Evolutionary conservation across 2,888 invertebrate species (phyloP).

Genomic region (Strigamia crassipes): DNA sequence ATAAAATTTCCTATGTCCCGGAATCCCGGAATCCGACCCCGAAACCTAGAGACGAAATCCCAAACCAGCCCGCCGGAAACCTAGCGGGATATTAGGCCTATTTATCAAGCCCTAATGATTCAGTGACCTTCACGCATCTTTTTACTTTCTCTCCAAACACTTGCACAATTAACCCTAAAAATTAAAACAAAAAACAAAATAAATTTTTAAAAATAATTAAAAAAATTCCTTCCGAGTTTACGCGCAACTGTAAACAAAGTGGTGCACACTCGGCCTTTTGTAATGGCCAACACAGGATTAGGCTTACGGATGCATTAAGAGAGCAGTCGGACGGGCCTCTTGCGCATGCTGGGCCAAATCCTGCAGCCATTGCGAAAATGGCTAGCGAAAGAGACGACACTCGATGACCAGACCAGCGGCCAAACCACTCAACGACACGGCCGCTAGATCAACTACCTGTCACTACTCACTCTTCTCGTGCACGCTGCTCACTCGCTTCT

Average conservation of each 20-base stretch:
- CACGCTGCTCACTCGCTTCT: background rate
- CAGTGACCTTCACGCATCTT: conserved; percentile 7
- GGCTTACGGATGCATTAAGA: conserved; percentile 43
- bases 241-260: background rate
- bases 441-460: conserved; percentile 20
- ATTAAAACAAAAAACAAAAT: background rate
- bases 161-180: background rate
- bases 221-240: background rate
- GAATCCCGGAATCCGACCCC: no score
- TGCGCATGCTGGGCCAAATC: conserved; percentile 39
- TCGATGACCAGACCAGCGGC: background rate
- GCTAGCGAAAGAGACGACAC: conserved; percentile 4
- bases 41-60: no score
- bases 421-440: background rate
- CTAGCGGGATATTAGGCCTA: background rate
- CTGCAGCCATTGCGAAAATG: conserved; percentile 7
- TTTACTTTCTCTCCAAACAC: background rate
- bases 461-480: conserved; percentile 27
- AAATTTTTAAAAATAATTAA: background rate
- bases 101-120: background rate
- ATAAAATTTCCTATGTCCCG: no score
- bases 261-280: background rate
- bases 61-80: no score
- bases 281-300: conserved; percentile 2
- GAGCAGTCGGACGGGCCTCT: conserved; percentile 17